Conservation (phyloP, 2,888 invertebrate genomes). For the Prenolepis imparis region DNA sequence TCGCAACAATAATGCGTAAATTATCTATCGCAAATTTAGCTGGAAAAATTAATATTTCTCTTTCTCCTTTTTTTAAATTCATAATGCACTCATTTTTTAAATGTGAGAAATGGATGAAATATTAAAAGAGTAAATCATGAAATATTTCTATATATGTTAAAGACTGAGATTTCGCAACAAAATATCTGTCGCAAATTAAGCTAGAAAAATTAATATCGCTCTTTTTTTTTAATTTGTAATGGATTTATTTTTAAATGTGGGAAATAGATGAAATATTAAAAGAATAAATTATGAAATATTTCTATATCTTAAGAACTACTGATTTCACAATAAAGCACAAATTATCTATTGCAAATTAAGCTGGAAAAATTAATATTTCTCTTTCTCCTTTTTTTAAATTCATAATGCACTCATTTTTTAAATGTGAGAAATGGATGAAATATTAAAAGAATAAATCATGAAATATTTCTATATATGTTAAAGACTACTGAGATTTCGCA, state of each 20-base stretch:
- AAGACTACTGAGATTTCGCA: too few species aligned
- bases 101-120: neutral
- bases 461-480: neutral
- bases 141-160: neutral
- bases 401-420: neutral
- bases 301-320: too few species aligned
- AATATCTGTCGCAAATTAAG: too few species aligned
- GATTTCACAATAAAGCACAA: constrained; percentile 15
- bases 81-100: neutral
- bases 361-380: neutral
- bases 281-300: too few species aligned
- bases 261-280: too few species aligned
- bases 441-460: neutral
- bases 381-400: neutral
- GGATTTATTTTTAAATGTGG: too few species aligned
- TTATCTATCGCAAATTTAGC: neutral
- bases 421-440: neutral
- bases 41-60: neutral
- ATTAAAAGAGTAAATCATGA: neutral
- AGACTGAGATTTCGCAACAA: too few species aligned
- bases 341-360: neutral
- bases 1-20: constrained; percentile 13
- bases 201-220: too few species aligned
- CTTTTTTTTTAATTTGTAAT: too few species aligned
- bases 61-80: neutral